Percentiles rank a stretch among this genome's conserved stretches.
phyloP scores from a whole-genome alignment of 2,888 invertebrate genomes.

The Cheilosia soror region DNA sequence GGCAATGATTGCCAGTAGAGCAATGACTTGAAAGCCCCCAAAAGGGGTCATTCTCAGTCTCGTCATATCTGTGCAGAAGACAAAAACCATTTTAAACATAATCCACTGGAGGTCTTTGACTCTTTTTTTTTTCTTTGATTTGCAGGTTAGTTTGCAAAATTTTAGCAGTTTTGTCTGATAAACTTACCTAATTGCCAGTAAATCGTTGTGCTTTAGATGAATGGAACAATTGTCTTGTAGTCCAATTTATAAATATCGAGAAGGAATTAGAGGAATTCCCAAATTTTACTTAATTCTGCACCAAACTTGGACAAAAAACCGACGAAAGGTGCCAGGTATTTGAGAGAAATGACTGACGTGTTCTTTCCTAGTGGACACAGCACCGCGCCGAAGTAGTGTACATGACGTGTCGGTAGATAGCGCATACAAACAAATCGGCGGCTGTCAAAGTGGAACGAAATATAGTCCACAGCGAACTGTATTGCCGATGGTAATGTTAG shows the following conservation, averaged over 20 bases:
- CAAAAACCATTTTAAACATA: constrained; percentile 13
- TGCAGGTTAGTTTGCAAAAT: constrained; percentile 54
- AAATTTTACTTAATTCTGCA: constrained; percentile 3
- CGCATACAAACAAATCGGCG: constrained; percentile 35
- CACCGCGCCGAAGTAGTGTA: constrained; percentile 62
- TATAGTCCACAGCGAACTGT: not conserved
- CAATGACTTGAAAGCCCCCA: constrained; percentile 47
- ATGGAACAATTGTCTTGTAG: not conserved
- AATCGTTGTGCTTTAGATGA: not conserved
- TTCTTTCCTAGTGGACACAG: constrained; percentile 41
- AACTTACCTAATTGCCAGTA: constrained; percentile 17
- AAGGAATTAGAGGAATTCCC: not conserved
- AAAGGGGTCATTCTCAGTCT: constrained; percentile 35
- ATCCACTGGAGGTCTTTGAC: not conserved
- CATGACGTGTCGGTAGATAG: constrained; percentile 45
- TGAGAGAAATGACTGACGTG: constrained; percentile 67
- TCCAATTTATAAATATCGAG: constrained; percentile 26
- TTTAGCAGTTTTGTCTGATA: constrained; percentile 9
- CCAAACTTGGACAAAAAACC: not conserved
- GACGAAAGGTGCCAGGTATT: constrained; percentile 54
- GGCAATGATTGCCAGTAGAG: constrained; percentile 22
- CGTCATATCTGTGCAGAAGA: constrained; percentile 46
- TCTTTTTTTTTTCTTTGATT: constrained; percentile 8
- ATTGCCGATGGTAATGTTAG: not conserved
- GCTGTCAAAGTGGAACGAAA: constrained; percentile 50